Base-by-base conservation (phyloP, 2,797 vertebrate genomes). In the Sus cebifrons region DNA sequence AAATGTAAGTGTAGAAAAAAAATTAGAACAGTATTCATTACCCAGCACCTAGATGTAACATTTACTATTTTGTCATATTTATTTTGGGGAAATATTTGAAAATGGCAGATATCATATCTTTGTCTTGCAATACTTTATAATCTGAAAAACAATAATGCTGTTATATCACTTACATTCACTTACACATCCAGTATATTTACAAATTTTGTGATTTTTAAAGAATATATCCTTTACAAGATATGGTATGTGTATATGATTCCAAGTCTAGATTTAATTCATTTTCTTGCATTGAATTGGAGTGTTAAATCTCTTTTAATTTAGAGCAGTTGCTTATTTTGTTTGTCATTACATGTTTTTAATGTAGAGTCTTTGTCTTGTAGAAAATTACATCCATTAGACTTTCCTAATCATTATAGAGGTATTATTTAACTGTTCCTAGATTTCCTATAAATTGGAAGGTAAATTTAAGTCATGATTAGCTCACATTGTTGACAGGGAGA, bases 61-160 rank as follows among this genome's bases (percentile, higher is more conserved):
- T 25, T 89, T 52, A 58, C 12, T 56, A 27, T 36, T 73, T 79
- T 32, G 9, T 67, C 29, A 29, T 82, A 74, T 14, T 67, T 70
- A 52, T 89, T 20, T 89, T 67, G 25, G 14, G 27, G 9, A 91
- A 77, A 11, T 81, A 60, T 86, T 92, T 78, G 36, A 87, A 95
- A 84, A 62, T 58, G 32, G 10, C 9, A 16, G 60, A 52, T 3
- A 27, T 13, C 8, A 5, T 71, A 1, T 87, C 17, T 87, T 90
- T 20, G 23, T 65, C 18, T 82, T 58, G 14, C 4, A 5, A 14
- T 89, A 68, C 3, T 83, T 91, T 2, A 44, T 40, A 1, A 36
- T 81, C 3, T 40, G 56, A 68, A 81, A 82, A 88, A n/a, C 20
- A 52, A 78, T 27, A 67, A 56, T n/a, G 71, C 9, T 86, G 0